Base-by-base conservation (phyloP, 2,797 vertebrate genomes). In the Tenualosa thibaudeaui region DNA sequence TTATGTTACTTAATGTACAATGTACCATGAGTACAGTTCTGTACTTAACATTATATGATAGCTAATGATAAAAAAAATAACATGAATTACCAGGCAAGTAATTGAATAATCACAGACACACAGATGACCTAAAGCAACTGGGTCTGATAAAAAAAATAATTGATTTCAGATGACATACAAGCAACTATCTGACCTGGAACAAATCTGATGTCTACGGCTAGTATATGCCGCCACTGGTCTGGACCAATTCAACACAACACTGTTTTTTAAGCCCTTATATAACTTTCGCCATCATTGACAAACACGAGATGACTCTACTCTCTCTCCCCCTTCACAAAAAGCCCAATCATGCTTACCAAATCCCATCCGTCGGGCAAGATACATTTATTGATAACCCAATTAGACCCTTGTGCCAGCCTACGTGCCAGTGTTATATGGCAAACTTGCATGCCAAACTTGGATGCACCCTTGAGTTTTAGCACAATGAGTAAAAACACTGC, bases 231-330 rank as follows among this genome's bases (percentile, higher is more conserved):
- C 9, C 65, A 75, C 15, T 75, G 68, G 68, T 40, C 68, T 26
- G 68, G 68, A 31, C 12, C 68, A 15, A 40, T 31, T 40, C 24
- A 31, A 31, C 7, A 56, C 54, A 56, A 56, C 54, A 56, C 54
- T 68, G 62, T 68, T 71, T 75, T 71, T 75, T 75, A 75, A 75
- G 68, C 15, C 13, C 68, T 75, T 75, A 75, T 75, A 31, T 75
- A 75, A 75, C 68, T 37, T 75, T 40, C 5, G 31, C 68, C 37
- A 37, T 43, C 68, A 75, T 75, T 75, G 68, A 75, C 68, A 40
- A 75, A 43, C 43, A 40, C 31, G 37, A 40, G 68, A 13, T 75
- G 68, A 13, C 31, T 40, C 5, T 68, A 24, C n/a, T 12, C 62
- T 68, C n/a, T 68, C 9, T 68, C 56, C 56, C 54, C 56, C 62